phyloP scores from a whole-genome alignment of 2,113 vertebrate genomes.

The Herpetotheres cachinnans region DNA sequence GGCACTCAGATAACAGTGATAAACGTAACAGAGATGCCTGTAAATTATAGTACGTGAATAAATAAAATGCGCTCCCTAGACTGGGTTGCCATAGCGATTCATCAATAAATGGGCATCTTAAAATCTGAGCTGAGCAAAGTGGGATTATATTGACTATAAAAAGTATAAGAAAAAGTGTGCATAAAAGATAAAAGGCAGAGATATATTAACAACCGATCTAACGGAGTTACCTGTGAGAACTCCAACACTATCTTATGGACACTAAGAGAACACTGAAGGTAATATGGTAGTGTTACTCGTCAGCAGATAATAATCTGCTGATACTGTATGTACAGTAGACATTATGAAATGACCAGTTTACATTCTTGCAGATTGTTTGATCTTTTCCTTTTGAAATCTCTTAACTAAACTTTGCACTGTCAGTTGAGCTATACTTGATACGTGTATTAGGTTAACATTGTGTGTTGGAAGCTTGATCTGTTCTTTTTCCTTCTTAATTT shows the following conservation, averaged over 20 bases:
- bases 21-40: background rate
- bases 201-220: background rate
- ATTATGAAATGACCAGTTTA: conserved; percentile 49
- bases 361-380: conserved; percentile 41
- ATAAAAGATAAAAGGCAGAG: conserved; percentile 36
- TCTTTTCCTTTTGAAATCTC: conserved; percentile 51
- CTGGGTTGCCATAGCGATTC: background rate
- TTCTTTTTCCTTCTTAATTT: conserved; percentile 60
- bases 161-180: background rate
- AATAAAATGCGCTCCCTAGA: background rate
- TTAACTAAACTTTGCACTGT: conserved; percentile 49
- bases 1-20: background rate
- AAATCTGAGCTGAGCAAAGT: conserved; percentile 19
- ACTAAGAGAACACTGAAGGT: background rate
- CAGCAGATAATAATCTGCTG: conserved; percentile 4
- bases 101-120: conserved; percentile 2
- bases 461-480: conserved; percentile 32
- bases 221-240: background rate
- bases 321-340: background rate
- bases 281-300: background rate
- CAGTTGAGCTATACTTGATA: conserved; percentile 45
- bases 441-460: conserved; percentile 15
- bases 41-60: background rate
- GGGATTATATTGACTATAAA: background rate
- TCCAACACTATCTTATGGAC: background rate